Percentiles rank a stretch among this genome's conserved stretches.
These are phyloP conservation scores for Thinocorus orbignyianus DNA, from an alignment of 2,113 vertebrate species.

Conservation along the genomic window DNA sequence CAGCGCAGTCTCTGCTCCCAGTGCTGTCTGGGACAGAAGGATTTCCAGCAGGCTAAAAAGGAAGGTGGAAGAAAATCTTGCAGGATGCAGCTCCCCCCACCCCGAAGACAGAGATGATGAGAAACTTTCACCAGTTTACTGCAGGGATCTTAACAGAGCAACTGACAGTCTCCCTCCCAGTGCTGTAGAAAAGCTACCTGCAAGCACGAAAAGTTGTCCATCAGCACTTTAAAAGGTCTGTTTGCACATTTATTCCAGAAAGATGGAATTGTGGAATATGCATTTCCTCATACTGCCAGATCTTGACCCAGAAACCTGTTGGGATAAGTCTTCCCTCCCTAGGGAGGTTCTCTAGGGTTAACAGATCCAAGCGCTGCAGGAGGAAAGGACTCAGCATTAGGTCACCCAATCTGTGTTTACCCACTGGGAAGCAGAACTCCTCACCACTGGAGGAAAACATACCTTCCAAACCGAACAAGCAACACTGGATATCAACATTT, in stretches of 20 bases:
- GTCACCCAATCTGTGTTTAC: not conserved
- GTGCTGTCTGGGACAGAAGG: not conserved
- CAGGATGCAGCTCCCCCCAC: not conserved
- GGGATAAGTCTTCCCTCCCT: not conserved
- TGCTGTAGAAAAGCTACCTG: not conserved
- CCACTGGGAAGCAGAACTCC: not conserved
- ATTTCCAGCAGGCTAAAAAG: not conserved
- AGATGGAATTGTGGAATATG: not conserved
- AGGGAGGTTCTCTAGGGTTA: not conserved
- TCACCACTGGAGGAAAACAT: not conserved
- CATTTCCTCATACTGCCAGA: not conserved
- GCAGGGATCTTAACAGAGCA: not conserved
- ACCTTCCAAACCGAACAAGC: not conserved
- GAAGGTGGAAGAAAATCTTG: not conserved
- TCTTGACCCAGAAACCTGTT: not conserved
- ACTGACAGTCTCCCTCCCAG: not conserved
- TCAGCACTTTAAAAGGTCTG: not conserved
- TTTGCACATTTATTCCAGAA: not conserved
- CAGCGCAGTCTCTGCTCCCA: not conserved
- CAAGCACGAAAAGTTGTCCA: not conserved
- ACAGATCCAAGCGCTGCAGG: not conserved
- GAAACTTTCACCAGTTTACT: not conserved
- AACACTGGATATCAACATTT: not conserved
- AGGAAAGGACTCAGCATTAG: not conserved
- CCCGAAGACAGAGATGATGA: not conserved